These are phyloP conservation scores for Sphyrna mokarran DNA, from an alignment of 2,113 vertebrate species.

Conservation along the genomic window DNA sequence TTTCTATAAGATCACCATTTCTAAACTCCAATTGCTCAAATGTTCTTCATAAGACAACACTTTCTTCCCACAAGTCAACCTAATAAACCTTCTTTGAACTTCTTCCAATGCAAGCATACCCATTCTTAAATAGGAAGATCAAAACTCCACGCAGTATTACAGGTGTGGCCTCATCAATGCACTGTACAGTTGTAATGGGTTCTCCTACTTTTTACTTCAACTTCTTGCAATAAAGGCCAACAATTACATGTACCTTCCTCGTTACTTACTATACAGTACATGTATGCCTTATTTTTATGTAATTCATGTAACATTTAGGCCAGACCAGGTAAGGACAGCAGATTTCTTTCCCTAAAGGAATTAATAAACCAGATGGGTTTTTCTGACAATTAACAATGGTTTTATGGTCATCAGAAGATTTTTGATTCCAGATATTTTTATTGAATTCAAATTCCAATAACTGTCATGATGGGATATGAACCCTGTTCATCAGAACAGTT, in stretches of 20 bases:
- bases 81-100: background rate
- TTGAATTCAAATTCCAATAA: no score
- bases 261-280: background rate
- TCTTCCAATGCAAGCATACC: background rate
- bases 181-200: background rate
- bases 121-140: background rate
- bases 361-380: no score
- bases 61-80: background rate
- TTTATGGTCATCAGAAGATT: no score
- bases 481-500: no score
- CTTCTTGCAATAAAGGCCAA: background rate
- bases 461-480: no score
- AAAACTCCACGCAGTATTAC: background rate
- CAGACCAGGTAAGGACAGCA: no score
- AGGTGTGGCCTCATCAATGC: background rate
- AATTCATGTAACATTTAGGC: background rate
- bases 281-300: background rate
- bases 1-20: background rate
- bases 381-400: no score
- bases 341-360: no score
- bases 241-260: background rate
- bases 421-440: no score
- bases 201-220: background rate
- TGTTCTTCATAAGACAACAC: background rate
- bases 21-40: background rate